Evolutionary conservation across 2,797 vertebrate genomes (phyloP), one percentile per base, ranked within the genome.

Genomic region (Arctocebus calabarensis): DNA sequence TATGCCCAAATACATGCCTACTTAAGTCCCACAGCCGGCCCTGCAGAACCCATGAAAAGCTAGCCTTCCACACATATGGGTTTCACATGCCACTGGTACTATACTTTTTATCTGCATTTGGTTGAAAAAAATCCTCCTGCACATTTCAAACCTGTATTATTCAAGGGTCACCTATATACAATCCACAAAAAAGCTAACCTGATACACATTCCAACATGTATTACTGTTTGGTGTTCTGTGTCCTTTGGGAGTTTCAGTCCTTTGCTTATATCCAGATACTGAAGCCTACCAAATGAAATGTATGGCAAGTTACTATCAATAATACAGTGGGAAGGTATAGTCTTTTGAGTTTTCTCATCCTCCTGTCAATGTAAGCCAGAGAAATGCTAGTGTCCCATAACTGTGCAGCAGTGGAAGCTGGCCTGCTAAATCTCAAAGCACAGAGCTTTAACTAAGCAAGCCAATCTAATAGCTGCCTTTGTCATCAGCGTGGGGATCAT

Each of bases 231-330:
- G 17, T 61, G 77, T 94, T 86, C 64, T 5, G 45, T 19, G 12
- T 84, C 23, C 29, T 88, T 95, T 55, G 34, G 45, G 43, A 17
- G 14, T 13, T 59, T 89, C 62, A 64, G 8, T 66, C 7, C 7
- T 64, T 88, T 92, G 73, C 45, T 55, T 92, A 17, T 71, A 74
- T 92, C 27, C 14, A 71, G 66, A 92, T 48, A 16, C 70, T 75
- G 70, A 55, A 83, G 0, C 2, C 4, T 85, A 45, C 83, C 43
- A 25, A 88, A 40, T 94, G 43, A 92, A 88, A 73, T 92, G 3
- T 32, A n/a, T 77, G 16, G 14, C 66, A 86, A 68, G 27, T 89
- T 57, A 89, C 68, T 73, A 91, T 91, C 88, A 94, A 52, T 85
- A 81, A 45, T 87, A 52, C 16, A 89, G 4, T 45, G 40, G 29